A percentile compares a stretch with the other conserved stretches of the same genome.
These are phyloP conservation scores for Lytechinus variegatus DNA, from an alignment of 35 echinoderm and acorn worm genomes.

Conservation along the genomic window DNA sequence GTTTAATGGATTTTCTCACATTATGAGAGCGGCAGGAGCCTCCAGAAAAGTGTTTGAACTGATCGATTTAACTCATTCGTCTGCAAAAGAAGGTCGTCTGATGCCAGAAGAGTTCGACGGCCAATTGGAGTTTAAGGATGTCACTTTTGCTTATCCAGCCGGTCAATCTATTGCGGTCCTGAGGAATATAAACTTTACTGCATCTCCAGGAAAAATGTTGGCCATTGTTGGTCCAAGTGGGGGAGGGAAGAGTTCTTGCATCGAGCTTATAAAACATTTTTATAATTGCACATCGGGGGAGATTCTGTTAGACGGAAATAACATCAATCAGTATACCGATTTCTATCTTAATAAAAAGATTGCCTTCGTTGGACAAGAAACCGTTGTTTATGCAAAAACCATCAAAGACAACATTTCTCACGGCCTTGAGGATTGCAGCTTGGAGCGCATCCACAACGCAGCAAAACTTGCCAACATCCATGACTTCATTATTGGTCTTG, in stretches of 20 bases:
- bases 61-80: conserved; percentile 73
- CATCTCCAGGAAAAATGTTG: conserved; percentile 79
- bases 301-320: conserved; percentile 78
- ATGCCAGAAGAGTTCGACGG: conserved; percentile 70
- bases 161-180: conserved; percentile 67
- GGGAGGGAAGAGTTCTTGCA: conserved; percentile 88
- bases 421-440: conserved; percentile 44
- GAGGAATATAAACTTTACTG: conserved; percentile 76
- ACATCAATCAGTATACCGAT: conserved; percentile 77
- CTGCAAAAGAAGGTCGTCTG: conserved; percentile 60
- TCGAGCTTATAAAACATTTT: conserved; percentile 78
- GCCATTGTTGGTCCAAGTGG: conserved; percentile 91
- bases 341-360: conserved; percentile 72
- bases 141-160: conserved; percentile 83
- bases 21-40: conserved; percentile 91
- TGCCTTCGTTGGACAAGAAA: conserved; percentile 81
- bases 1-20: conserved; percentile 67
- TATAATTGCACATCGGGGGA: conserved; percentile 75
- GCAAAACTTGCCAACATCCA: conserved; percentile 75
- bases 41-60: conserved; percentile 88
- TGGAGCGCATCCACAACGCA: conserved; percentile 51
- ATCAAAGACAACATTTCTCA: conserved; percentile 76
- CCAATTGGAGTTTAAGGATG: conserved; percentile 80
- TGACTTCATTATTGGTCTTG: conserved; percentile 65
- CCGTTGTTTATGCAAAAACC: conserved; percentile 71